These are phyloP conservation scores for Agriotes lineatus DNA, from an alignment of 2,888 invertebrate genomes.

Conservation along the genomic window DNA sequence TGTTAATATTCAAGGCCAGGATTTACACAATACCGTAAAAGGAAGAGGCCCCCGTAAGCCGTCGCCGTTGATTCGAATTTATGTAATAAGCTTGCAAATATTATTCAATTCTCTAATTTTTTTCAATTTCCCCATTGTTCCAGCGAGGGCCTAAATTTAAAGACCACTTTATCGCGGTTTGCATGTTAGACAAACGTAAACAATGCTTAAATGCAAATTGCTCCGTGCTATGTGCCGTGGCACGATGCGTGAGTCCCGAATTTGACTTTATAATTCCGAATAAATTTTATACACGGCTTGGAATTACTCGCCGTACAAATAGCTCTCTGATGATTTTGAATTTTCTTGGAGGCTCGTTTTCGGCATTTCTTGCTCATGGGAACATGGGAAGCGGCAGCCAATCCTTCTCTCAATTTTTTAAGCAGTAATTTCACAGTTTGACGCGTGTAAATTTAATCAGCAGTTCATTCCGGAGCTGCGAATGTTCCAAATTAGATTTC, in stretches of 20 bases:
- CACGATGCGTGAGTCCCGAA: not conserved
- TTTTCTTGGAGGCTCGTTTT: not conserved
- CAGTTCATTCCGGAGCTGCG: not conserved
- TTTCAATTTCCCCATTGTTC: not conserved
- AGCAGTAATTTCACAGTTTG: too few species aligned
- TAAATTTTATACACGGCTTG: not conserved
- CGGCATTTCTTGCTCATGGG: not conserved
- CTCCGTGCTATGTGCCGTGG: not conserved
- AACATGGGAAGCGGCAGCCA: too few species aligned
- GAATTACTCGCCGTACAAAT: not conserved
- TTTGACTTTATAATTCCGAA: slow-evolving; percentile 8
- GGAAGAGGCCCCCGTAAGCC: too few species aligned
- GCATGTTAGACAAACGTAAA: slow-evolving; percentile 13
- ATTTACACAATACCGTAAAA: too few species aligned
- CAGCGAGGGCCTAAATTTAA: slow-evolving; percentile 7
- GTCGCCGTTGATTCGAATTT: too few species aligned
- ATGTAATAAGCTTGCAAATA: too few species aligned
- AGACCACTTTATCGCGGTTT: not conserved
- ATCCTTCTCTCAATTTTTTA: too few species aligned
- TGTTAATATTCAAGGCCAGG: too few species aligned
- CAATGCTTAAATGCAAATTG: slow-evolving; percentile 11
- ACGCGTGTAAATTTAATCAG: not conserved
- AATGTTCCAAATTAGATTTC: not conserved
- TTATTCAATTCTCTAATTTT: too few species aligned
- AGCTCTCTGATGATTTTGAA: not conserved